Evolutionary conservation across 2,888 invertebrate genomes (phyloP).

Genomic region (Bombyx huttoni): DNA sequence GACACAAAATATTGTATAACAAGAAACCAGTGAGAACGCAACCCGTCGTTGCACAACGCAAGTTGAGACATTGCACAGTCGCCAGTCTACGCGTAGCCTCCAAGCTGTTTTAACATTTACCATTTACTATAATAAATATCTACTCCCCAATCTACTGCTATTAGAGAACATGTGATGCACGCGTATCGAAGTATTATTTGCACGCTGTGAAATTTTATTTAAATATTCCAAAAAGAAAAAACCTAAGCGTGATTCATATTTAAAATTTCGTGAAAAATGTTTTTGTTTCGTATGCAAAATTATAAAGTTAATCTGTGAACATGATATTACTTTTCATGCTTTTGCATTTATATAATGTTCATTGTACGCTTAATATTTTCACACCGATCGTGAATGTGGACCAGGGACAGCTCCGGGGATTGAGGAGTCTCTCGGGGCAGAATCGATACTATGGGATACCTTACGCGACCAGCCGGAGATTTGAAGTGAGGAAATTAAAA

Average conservation of each 20-base stretch:
- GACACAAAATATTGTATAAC: too few relatives aligned
- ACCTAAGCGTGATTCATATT: too few relatives aligned
- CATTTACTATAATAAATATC: background rate
- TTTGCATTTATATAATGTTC: slow-evolving; percentile 1
- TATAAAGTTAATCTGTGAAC: slow-evolving; percentile 6
- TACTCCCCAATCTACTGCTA: background rate
- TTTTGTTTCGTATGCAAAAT: too few relatives aligned
- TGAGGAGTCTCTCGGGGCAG: slow-evolving; percentile 35
- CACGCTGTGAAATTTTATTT: too few relatives aligned
- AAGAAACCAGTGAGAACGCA: background rate
- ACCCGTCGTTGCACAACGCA: background rate
- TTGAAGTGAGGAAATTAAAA: slow-evolving; percentile 32
- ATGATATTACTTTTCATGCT: slow-evolving; percentile 2
- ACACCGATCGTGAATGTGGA: slow-evolving; percentile 33
- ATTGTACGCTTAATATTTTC: slow-evolving; percentile 9
- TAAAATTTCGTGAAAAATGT: too few relatives aligned
- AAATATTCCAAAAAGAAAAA: too few relatives aligned
- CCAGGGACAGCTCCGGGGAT: slow-evolving; percentile 44
- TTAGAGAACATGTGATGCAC: too few relatives aligned
- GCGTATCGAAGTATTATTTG: too few relatives aligned
- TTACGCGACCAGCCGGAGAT: slow-evolving; percentile 42
- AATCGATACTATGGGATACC: slow-evolving; percentile 54
- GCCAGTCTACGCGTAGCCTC: background rate
- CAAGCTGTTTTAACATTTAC: background rate
- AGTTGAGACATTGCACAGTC: background rate